A percentile compares a stretch with the other conserved stretches of the same genome.
These are phyloP conservation scores for Parambassis ranga DNA, from an alignment of 2,797 vertebrate species.

Conservation along the genomic window DNA sequence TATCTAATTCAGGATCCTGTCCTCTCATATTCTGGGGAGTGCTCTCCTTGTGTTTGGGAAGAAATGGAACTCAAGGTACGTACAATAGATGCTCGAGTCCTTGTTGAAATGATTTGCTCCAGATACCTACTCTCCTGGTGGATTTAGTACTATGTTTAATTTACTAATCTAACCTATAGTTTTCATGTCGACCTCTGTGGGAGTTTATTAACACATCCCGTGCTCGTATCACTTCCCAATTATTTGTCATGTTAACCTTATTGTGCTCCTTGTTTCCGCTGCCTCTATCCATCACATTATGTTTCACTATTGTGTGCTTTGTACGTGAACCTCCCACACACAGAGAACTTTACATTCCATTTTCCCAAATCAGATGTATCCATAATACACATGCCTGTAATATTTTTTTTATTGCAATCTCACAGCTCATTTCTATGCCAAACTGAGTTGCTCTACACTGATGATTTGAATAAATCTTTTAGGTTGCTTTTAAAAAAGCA, in stretches of 20 bases:
- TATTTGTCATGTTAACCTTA: slow-evolving; percentile 67
- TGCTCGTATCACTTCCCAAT: slow-evolving; percentile 35
- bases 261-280: slow-evolving; percentile 3
- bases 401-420: slow-evolving; percentile 21
- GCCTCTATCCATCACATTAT: slow-evolving; percentile 11
- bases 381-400: slow-evolving; percentile 33
- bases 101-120: slow-evolving; percentile 37
- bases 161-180: slow-evolving; percentile 45
- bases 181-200: slow-evolving; percentile 22
- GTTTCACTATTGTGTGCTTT: neutral
- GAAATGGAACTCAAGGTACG: slow-evolving; percentile 39
- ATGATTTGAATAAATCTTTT: slow-evolving; percentile 54
- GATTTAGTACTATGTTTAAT: slow-evolving; percentile 45
- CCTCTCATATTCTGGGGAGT: slow-evolving; percentile 48
- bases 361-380: slow-evolving; percentile 8
- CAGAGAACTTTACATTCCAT: neutral
- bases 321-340: slow-evolving; percentile 4
- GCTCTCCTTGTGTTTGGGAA: slow-evolving; percentile 22
- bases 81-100: slow-evolving; percentile 21
- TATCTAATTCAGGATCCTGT: slow-evolving; percentile 65
- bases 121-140: slow-evolving; percentile 6
- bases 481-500: slow-evolving; percentile 29
- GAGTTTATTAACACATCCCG: slow-evolving; percentile 41
- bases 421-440: slow-evolving; percentile 36
- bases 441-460: slow-evolving; percentile 11